Evolutionary conservation across 2,888 invertebrate species (phyloP), one percentile per base, ranked within the genome.

Genomic region (Ischnus inquisitorius): DNA sequence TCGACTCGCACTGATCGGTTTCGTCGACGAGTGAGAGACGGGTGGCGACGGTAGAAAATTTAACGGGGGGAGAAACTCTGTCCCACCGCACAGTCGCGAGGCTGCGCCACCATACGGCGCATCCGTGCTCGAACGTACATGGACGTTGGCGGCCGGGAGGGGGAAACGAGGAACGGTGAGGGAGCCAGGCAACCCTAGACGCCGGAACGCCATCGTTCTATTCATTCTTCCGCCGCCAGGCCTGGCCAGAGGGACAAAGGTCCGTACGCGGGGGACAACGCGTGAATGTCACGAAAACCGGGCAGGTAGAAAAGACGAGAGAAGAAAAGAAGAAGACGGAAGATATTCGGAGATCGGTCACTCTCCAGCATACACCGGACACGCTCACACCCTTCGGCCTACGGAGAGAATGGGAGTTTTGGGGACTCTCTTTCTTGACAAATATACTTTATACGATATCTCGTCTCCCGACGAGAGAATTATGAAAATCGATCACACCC

Each of bases 101-200:
- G 65, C 84, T 84, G 87, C 87, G 87, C 87, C 87, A 87, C 86
- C 87, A 80, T 85, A 86, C 87, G 80, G 87, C 79, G 82, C 78
- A 60, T 51, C 57, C 51, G 43, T 10, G 25, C 16, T 19, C 48
- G 72, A 46, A 22, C n/a, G 72, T 10, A 12, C 16, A 19, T 12
- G 54, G 64, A n/a, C 57, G 79, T 25, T 39, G 51, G 60, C 46
- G 65, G 65, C 64, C 74, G 77, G 67, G 51, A 22, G 10, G 60
- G 51, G 74, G 43, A 16, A 1, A 39, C 25, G 43, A 28, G 25
- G 68, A 67, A 54, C 67, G 41, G 62, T 16, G 67, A 68, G n/a
- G n/a, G 62, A 39, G 39, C 28, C 39, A 46, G 68, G 48, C 39
- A 57, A 75, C 64, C 82, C 79, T 82, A 69, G 75, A 74, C 46